Evolutionary conservation across 2,113 vertebrate genomes (phyloP).

Genomic region (Phyllostomus discolor): DNA sequence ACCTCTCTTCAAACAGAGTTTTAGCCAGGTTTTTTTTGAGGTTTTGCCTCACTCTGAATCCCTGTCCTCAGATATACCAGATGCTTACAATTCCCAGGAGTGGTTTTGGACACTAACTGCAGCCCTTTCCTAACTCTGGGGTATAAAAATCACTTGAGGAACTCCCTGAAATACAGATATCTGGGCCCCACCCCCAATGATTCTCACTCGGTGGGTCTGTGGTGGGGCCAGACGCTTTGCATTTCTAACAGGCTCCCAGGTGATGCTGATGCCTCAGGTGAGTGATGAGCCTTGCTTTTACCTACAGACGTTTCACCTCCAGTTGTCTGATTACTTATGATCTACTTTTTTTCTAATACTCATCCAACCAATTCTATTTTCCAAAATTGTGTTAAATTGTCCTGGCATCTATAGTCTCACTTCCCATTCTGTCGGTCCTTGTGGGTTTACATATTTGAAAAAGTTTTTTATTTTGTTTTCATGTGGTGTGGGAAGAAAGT

Average conservation of each 20-base stretch:
- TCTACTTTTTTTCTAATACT: not conserved
- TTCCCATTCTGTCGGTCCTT: not conserved
- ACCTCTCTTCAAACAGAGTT: not conserved
- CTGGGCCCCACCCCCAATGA: not conserved
- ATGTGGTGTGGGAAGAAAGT: not conserved
- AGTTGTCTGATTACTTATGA: not conserved
- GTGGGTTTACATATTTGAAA: not conserved
- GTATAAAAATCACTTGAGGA: no score
- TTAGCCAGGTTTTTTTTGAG: not conserved
- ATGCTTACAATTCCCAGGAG: not conserved
- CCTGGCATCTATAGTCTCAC: not conserved
- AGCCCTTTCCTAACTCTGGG: not conserved
- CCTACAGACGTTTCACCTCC: not conserved
- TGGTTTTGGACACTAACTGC: not conserved
- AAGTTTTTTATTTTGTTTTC: not conserved
- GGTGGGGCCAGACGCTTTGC: not conserved
- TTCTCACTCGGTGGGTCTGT: no score
- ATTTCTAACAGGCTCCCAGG: not conserved
- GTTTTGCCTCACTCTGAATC: not conserved
- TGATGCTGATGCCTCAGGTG: no score
- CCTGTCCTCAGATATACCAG: not conserved
- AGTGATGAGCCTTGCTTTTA: not conserved
- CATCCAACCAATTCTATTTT: not conserved
- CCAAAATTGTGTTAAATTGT: not conserved
- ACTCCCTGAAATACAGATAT: no score